Evolutionary conservation across 2,888 invertebrate species (phyloP).

Genomic region (Aphidius colemani): DNA sequence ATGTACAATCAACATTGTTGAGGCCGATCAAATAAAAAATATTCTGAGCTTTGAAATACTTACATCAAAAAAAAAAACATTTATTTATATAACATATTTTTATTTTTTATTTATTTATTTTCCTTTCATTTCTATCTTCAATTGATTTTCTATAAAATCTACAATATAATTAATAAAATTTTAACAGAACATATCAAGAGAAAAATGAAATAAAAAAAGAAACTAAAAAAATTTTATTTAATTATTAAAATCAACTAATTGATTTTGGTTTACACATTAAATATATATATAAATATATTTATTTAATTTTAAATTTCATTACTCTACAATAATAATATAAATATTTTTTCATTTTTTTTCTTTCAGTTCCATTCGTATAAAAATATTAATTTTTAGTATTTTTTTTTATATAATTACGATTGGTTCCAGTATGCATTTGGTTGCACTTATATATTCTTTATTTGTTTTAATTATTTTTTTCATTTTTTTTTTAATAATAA

Average conservation of each 20-base stretch:
- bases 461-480: too few species aligned
- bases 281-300: conserved; percentile 33
- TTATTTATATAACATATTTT: conserved; percentile 40
- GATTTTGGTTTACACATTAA: conserved; percentile 14
- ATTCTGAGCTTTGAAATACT: conserved; percentile 41
- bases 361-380: conserved; percentile 42
- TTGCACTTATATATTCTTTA: too few species aligned
- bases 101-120: conserved; percentile 24
- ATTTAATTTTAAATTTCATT: conserved; percentile 20
- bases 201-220: conserved; percentile 17
- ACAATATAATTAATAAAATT: conserved; percentile 32
- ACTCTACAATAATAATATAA: conserved; percentile 16
- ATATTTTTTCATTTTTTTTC: conserved; percentile 22
- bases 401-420: too few species aligned
- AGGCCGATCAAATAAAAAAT: conserved; percentile 30
- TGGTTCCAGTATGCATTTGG: too few species aligned
- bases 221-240: conserved; percentile 25
- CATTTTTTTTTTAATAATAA: too few species aligned
- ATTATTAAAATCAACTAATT: conserved; percentile 34
- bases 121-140: not conserved
- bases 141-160: conserved; percentile 35
- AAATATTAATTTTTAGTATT: too few species aligned
- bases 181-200: conserved; percentile 8
- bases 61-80: conserved; percentile 38
- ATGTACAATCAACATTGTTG: conserved; percentile 33